phyloP scores from a whole-genome alignment of 2,113 vertebrate species.

The Marmota monax region DNA sequence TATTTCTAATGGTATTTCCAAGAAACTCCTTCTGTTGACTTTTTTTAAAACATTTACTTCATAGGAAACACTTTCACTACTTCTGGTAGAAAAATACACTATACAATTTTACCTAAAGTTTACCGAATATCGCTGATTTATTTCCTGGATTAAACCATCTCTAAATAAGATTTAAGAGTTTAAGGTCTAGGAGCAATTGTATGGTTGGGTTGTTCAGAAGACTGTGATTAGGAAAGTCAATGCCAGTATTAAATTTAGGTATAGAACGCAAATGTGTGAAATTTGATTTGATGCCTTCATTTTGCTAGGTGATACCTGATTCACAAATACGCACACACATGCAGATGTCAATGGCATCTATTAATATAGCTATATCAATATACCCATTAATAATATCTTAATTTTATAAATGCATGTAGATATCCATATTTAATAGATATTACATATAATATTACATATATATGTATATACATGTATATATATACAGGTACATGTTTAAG shows the following conservation, averaged over 20 bases:
- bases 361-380: not conserved
- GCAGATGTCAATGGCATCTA: not conserved
- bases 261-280: not conserved
- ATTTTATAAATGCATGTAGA: not conserved
- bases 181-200: not conserved
- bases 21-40: not conserved
- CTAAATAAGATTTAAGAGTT: slow-evolving; percentile 35
- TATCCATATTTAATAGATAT: not conserved
- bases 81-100: slow-evolving; percentile 32
- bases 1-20: slow-evolving; percentile 10
- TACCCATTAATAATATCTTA: not conserved
- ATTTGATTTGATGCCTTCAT: not conserved
- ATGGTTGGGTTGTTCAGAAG: not conserved
- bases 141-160: not conserved
- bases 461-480: not conserved
- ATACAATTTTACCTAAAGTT: not conserved
- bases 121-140: slow-evolving; percentile 3
- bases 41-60: not conserved
- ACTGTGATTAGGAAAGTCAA: not conserved
- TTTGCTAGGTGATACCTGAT: not conserved
- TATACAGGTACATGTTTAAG: not conserved
- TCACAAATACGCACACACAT: not conserved
- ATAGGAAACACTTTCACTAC: not conserved
- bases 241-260: slow-evolving; percentile 1
- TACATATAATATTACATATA: not conserved